Evolutionary conservation across 2,888 invertebrate genomes (phyloP), one percentile per base, ranked within the genome.

Genomic region (Gisinianus flammeolus): DNA sequence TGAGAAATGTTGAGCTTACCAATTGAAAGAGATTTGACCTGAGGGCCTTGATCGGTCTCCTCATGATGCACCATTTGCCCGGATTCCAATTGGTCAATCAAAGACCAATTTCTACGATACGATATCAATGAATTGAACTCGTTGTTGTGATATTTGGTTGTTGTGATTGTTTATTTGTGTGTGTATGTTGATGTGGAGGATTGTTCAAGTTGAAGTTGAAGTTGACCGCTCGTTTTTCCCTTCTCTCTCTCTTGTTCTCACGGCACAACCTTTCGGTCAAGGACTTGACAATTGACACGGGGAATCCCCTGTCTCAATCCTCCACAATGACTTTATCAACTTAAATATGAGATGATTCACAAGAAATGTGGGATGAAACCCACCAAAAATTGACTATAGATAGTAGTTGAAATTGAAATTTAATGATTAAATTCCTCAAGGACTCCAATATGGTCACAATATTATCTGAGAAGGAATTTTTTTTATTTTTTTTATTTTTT

Each of bases 241-340:
- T 52, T 66, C n/a, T 67, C 80, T 58, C 81, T 81, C 73, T 35
- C 35, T 35, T 35, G 12, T 12, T 35, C 82, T 81, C 84, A 84
- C 81, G 83, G 84, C 75, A 83, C 83, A 69, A 82, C 84, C 83
- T 82, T 83, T n/a, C n/a, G 82, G 84, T 71, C 77, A 84, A 79
- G 72, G 84, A 83, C 44, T 83, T 81, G 66, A 84, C 83, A 69
- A 84, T 82, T 84, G 84, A 83, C 81, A 84, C 84, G 78, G 83
- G 76, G 83, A 83, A 83, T 52, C 33, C 69, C 33, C 52, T 35
- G 35, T 19, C 30, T 66, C n/a, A n/a, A 19, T 26, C 1, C 6
- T 30, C 31, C 26, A 66, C 31, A 30, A 66, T 28, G n/a, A 66
- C 66, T 66, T 30, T 66, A 58, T n/a, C 24, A 19, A 58, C 5